phyloP scores from a whole-genome alignment of 2,888 invertebrate species.

The Dasypolia templi region DNA sequence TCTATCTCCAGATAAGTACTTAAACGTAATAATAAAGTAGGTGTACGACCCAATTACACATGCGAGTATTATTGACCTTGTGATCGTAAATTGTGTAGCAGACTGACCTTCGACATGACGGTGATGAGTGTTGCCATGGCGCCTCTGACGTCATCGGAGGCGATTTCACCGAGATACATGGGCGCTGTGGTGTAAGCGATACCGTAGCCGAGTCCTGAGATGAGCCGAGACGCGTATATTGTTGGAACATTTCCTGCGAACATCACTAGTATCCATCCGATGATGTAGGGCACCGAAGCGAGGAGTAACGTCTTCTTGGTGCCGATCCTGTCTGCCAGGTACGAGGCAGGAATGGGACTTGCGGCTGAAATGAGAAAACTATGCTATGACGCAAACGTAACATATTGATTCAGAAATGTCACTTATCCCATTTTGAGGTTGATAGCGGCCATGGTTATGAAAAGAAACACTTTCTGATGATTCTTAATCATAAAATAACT shows the following conservation, averaged over 20 bases:
- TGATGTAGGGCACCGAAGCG: slow-evolving; percentile 90
- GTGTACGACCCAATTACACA: slow-evolving; percentile 64
- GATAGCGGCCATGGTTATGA: background rate
- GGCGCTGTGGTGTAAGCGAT: slow-evolving; percentile 91
- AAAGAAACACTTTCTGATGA: background rate
- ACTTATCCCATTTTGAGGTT: slow-evolving; percentile 11
- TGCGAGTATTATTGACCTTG: slow-evolving; percentile 39
- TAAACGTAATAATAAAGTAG: slow-evolving; percentile 51
- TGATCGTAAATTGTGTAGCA: slow-evolving; percentile 24
- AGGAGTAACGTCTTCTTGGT: slow-evolving; percentile 91
- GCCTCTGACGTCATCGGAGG: slow-evolving; percentile 90
- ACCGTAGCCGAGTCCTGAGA: slow-evolving; percentile 92
- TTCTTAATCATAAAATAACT: background rate
- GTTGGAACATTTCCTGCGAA: slow-evolving; percentile 89
- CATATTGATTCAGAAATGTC: background rate
- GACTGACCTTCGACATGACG: slow-evolving; percentile 88
- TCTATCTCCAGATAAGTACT: slow-evolving; percentile 34
- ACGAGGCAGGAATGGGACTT: slow-evolving; percentile 91
- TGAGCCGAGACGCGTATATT: slow-evolving; percentile 90
- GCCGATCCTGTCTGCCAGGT: slow-evolving; percentile 92
- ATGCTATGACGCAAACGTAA: slow-evolving; percentile 33
- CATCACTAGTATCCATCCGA: slow-evolving; percentile 92
- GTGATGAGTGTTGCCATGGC: slow-evolving; percentile 91
- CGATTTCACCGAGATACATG: slow-evolving; percentile 92
- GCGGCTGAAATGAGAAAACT: slow-evolving; percentile 84